Conservation (phyloP, 2,797 vertebrate species). For the Dermochelys coriacea region DNA sequence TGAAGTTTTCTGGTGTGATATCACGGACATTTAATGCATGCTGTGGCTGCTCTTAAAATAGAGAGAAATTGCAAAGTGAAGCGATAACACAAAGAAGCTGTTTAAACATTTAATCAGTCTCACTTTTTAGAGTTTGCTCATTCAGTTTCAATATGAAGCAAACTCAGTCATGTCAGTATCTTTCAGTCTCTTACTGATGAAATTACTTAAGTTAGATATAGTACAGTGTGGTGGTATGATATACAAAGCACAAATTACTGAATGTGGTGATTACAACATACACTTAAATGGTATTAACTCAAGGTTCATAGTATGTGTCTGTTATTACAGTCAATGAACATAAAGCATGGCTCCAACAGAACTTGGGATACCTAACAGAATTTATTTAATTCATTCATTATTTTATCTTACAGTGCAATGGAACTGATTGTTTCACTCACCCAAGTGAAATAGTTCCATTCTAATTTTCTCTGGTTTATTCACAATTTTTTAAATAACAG, state of each 20-base stretch:
- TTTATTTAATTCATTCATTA: accelerated
- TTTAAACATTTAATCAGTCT: constrained; percentile 17
- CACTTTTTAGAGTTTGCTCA: neutral
- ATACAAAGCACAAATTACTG: neutral
- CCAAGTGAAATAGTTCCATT: neutral
- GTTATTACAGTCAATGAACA: accelerated
- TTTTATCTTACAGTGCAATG: accelerated
- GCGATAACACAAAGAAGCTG: constrained; percentile 14
- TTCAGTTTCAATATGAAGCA: neutral
- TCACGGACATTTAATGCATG: constrained; percentile 69
- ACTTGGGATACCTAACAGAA: accelerated
- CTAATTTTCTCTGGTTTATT: neutral
- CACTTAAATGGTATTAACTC: neutral
- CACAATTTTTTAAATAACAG: accelerated
- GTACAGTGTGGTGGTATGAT: neutral
- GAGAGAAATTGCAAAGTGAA: constrained; percentile 54
- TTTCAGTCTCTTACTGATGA: neutral
- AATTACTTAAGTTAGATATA: neutral
- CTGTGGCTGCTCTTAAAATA: constrained; percentile 65
- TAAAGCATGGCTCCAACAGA: neutral
- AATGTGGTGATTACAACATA: neutral
- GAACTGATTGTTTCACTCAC: neutral
- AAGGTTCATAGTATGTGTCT: neutral
- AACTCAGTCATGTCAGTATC: neutral
- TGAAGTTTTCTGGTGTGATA: constrained; percentile 76